Percentiles rank a stretch among this genome's conserved stretches.
Conservation (phyloP, 2,888 invertebrate species). For the Unio pictorum region DNA sequence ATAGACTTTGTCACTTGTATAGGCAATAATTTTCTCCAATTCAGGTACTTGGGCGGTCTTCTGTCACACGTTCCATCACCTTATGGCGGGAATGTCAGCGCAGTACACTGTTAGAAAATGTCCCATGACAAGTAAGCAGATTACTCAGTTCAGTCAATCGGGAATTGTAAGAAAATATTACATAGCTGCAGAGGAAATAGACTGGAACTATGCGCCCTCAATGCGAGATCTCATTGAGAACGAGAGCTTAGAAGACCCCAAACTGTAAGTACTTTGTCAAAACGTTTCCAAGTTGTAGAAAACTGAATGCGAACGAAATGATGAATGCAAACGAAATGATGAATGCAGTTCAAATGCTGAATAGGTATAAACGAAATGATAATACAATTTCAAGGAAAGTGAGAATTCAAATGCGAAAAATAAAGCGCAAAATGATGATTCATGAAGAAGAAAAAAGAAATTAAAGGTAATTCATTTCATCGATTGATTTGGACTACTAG, state of each 20-base stretch:
- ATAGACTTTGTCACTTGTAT: too few species aligned
- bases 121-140: not conserved
- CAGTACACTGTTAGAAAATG: slow-evolving; percentile 45
- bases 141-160: slow-evolving; percentile 11
- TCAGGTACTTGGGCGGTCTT: slow-evolving; percentile 49
- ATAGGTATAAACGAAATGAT: too few species aligned
- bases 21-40: not conserved
- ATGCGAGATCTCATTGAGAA: slow-evolving; percentile 37
- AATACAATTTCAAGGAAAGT: too few species aligned
- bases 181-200: slow-evolving; percentile 47
- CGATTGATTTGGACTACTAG: too few species aligned
- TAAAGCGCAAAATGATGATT: too few species aligned
- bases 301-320: not conserved
- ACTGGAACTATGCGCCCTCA: slow-evolving; percentile 51
- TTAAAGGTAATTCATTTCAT: too few species aligned
- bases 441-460: too few species aligned
- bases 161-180: slow-evolving; percentile 37
- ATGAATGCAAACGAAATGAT: too few species aligned
- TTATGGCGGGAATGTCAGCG: slow-evolving; percentile 46
- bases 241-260: slow-evolving; percentile 13
- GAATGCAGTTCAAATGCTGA: too few species aligned
- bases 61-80: slow-evolving; percentile 45
- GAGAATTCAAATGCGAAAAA: too few species aligned
- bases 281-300: not conserved
- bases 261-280: slow-evolving; percentile 18